phyloP scores from a whole-genome alignment of 1,140 invertebrate species.

The Drosophila seguyi region DNA sequence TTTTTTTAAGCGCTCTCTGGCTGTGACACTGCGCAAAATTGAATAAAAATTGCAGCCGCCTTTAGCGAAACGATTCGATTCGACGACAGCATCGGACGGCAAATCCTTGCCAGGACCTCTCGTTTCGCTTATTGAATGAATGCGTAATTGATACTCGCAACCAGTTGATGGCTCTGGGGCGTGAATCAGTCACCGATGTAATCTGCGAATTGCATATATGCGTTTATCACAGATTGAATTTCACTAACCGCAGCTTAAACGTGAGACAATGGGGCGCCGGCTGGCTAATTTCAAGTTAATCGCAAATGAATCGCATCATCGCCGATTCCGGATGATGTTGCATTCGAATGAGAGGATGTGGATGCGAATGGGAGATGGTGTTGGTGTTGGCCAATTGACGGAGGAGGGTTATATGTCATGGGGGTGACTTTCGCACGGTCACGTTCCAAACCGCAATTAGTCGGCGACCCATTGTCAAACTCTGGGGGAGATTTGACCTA shows the following conservation, averaged over 20 bases:
- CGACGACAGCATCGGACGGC: conserved; percentile 31
- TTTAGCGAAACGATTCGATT: conserved; percentile 43
- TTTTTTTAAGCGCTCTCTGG: conserved; percentile 57
- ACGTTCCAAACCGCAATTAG: conserved; percentile 78
- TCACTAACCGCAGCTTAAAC: conserved; percentile 32
- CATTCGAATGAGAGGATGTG: conserved; percentile 24
- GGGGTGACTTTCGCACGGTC: conserved; percentile 41
- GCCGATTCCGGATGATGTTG: conserved; percentile 31
- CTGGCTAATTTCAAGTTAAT: conserved; percentile 75
- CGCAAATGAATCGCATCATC: conserved; percentile 54
- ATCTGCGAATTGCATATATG: conserved; percentile 8
- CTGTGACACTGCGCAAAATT: conserved; percentile 57
- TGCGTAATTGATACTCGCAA: conserved; percentile 76
- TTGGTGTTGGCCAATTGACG: conserved; percentile 9
- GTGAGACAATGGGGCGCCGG: conserved; percentile 43
- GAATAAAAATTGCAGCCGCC: conserved; percentile 72
- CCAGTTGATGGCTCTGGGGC: conserved; percentile 44
- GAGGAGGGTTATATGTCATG: background rate
- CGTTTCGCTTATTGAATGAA: conserved; percentile 61
- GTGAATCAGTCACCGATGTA: conserved; percentile 20
- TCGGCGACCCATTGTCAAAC: conserved; percentile 63
- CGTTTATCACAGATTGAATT: conserved; percentile 46
- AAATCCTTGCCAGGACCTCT: conserved; percentile 47
- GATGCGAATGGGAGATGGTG: conserved; percentile 34
- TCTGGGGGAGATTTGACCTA: conserved; percentile 16